A percentile compares a stretch with the other conserved stretches of the same genome.
phyloP scores from a whole-genome alignment of 2,888 invertebrate species.

The Corythucha ciliata region DNA sequence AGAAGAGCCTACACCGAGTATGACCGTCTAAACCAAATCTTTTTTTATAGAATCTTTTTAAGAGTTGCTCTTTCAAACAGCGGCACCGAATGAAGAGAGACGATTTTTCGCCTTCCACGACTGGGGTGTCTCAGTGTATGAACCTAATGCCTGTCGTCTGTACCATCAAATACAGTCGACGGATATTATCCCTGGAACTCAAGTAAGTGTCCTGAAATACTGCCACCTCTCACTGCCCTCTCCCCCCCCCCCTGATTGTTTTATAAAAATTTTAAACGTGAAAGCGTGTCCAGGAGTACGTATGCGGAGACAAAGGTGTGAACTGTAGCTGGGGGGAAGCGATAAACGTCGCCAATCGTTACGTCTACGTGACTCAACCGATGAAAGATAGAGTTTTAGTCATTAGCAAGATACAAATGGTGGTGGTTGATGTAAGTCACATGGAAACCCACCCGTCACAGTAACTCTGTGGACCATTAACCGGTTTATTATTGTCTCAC shows the following conservation, averaged over 20 bases:
- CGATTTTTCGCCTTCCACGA: constrained; percentile 66
- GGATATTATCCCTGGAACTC: constrained; percentile 60
- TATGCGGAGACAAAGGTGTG: constrained; percentile 58
- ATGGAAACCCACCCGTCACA: too few species aligned
- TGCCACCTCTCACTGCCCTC: too few species aligned
- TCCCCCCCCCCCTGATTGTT: too few species aligned
- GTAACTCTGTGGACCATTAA: too few species aligned
- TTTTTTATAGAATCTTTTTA: not conserved
- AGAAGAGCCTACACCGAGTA: constrained; percentile 58
- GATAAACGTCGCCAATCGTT: constrained; percentile 59
- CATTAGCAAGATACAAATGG: constrained; percentile 61
- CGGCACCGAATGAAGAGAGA: constrained; percentile 52
- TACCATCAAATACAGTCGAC: constrained; percentile 61
- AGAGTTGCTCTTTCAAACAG: too few species aligned
- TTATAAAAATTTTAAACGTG: too few species aligned
- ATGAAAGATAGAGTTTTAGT: constrained; percentile 58
- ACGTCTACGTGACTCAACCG: constrained; percentile 64
- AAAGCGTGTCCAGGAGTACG: constrained; percentile 53
- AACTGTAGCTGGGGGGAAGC: constrained; percentile 64
- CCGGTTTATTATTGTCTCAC: not conserved
- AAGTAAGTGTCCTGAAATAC: constrained; percentile 42
- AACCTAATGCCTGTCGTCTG: constrained; percentile 58
- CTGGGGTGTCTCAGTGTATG: constrained; percentile 63
- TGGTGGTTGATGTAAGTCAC: constrained; percentile 55
- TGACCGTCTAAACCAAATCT: constrained; percentile 37